Percentiles rank a stretch among this genome's conserved stretches.
These are phyloP conservation scores for Rhabdomys pumilio DNA, from an alignment of 2,797 vertebrate genomes.

Conservation along the genomic window DNA sequence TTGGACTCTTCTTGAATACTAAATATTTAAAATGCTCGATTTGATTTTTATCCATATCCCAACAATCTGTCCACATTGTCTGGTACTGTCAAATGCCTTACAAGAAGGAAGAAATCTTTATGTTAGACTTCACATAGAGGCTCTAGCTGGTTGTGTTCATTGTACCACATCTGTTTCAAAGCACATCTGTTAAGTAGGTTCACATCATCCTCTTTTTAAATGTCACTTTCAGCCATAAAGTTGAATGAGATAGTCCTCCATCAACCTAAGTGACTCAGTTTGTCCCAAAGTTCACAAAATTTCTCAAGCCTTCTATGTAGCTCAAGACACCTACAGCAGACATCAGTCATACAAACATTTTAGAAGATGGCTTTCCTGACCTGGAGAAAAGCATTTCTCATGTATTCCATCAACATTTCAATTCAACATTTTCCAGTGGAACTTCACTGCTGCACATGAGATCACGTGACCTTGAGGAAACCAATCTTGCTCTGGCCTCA, in stretches of 20 bases:
- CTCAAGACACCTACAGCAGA: not conserved
- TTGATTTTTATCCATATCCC: not conserved
- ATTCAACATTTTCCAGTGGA: not conserved
- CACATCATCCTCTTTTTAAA: not conserved
- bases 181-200: not conserved
- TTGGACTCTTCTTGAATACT: constrained; percentile 36
- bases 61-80: not conserved
- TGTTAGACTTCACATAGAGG: not conserved
- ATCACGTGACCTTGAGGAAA: not conserved
- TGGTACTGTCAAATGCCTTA: not conserved
- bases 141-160: not conserved
- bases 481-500: not conserved
- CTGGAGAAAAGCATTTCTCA: not conserved
- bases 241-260: not conserved
- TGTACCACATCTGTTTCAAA: not conserved
- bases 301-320: not conserved
- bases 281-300: not conserved
- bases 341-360: not conserved
- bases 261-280: not conserved
- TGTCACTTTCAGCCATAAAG: not conserved
- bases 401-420: not conserved
- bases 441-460: not conserved
- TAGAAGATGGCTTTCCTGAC: not conserved
- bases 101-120: not conserved
- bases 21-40: not conserved